phyloP scores from a whole-genome alignment of 1,140 invertebrate species.

The Cydia pomonella region DNA sequence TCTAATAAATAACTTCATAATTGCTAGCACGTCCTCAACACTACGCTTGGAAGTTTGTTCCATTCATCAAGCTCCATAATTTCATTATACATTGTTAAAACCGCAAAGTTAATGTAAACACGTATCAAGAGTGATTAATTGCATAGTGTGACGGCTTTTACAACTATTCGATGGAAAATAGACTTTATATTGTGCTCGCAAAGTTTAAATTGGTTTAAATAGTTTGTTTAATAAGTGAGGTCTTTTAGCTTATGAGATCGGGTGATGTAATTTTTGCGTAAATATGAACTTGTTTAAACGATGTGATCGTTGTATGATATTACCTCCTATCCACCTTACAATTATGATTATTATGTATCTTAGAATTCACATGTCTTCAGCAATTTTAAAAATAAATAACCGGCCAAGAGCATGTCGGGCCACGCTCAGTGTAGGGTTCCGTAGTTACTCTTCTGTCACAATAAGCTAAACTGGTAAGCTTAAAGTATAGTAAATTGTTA shows the following conservation, averaged over 20 bases:
- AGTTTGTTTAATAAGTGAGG: neutral
- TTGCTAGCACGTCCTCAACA: neutral
- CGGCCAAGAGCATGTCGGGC: too few species aligned
- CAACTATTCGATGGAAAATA: constrained; percentile 16
- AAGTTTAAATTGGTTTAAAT: constrained; percentile 13
- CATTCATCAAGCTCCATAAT: constrained; percentile 12
- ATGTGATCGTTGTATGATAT: neutral
- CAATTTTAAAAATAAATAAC: too few species aligned
- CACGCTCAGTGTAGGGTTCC: too few species aligned
- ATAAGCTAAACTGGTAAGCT: too few species aligned
- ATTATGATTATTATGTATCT: too few species aligned
- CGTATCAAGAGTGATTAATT: constrained; percentile 14
- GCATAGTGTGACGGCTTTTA: constrained; percentile 14
- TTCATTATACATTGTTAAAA: constrained; percentile 20
- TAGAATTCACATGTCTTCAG: too few species aligned
- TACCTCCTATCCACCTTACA: too few species aligned
- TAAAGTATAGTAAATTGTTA: too few species aligned
- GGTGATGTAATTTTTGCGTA: constrained; percentile 3
- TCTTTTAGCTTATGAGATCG: constrained; percentile 15
- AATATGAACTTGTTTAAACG: neutral
- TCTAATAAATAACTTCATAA: neutral
- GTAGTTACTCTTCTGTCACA: too few species aligned
- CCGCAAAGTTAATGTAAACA: constrained; percentile 30
- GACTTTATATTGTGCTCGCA: neutral
- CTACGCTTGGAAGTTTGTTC: neutral